Evolutionary conservation across 2,113 vertebrate genomes (phyloP), one percentile per base, ranked within the genome.

Genomic region (Empidonax alnorum): DNA sequence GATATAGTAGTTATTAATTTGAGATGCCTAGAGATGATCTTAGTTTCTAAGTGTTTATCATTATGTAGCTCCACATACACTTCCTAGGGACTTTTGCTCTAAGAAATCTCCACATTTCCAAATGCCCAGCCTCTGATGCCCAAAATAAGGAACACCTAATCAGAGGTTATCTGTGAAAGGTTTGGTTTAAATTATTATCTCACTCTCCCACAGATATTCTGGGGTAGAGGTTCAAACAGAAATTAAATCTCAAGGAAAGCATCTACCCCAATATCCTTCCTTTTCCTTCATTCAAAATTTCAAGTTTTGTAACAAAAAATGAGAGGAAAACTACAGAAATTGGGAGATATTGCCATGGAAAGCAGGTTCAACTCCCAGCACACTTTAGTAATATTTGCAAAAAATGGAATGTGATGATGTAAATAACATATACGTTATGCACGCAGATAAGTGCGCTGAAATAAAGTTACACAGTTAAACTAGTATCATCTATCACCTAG

Each of bases 231-330:
- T 59, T 56, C 31, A 10, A 93, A 79, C 7, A 84, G 50, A 89
- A 93, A 87, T 63, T 25, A 66, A 31, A 91, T 74, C 63, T 91
- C 56, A 78, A 74, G 66, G 31, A 44, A 84, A 81, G 22, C 7
- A 5, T 82, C 82, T 89, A 67, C 30, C 42, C 19, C 87, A 56
- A 68, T 42, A 89, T 58, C 65, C 16, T 89, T 62, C 31, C 55
- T 83, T 91, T 91, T 89, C 35, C 39, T 75, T 87, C 39, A 74
- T 35, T 90, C 69, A 66, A 28, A 84, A 19, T 77, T 95, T 86
- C 65, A 89, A 89, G 41, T 61, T 89, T 83, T 63, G 68, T 33
- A 74, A 94, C 24, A 42, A 50, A 68, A 87, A 83, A 73, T 7
- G 16, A 73, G 24, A 53, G 5, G 10, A 91, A 30, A 85, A 61